phyloP scores from a whole-genome alignment of 2,113 vertebrate species.

The Labrus mixtus region DNA sequence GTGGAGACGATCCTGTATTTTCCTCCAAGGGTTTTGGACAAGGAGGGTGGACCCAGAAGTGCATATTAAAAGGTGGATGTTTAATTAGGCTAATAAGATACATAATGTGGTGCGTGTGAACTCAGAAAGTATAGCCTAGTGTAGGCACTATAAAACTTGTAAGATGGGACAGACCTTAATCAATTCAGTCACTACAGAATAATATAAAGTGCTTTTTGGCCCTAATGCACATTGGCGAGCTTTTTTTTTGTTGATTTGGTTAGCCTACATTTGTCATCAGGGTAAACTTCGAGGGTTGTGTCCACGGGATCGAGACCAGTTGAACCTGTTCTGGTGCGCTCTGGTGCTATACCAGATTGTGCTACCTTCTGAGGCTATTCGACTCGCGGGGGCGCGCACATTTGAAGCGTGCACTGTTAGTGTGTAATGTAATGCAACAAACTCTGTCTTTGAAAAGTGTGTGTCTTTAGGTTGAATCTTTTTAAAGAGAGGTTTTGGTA shows the following conservation, averaged over 20 bases:
- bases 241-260: too few species aligned
- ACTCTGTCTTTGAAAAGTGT: too few species aligned
- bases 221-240: too few species aligned
- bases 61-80: conserved; percentile 55
- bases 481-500: too few species aligned
- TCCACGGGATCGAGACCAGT: conserved; percentile 39
- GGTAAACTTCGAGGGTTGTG: background rate
- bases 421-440: too few species aligned
- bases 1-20: conserved; percentile 44
- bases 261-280: background rate
- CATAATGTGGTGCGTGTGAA: background rate
- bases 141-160: background rate
- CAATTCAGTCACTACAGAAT: background rate
- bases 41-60: conserved; percentile 34
- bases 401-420: background rate
- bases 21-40: conserved; percentile 30
- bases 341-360: background rate
- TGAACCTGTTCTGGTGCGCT: conserved; percentile 50
- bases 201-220: too few species aligned
- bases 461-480: too few species aligned
- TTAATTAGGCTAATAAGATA: background rate
- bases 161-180: background rate
- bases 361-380: background rate
- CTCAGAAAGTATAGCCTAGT: too few species aligned
- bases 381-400: background rate